Evolutionary conservation across 2,113 vertebrate species (phyloP), one percentile per base, ranked within the genome.

Genomic region (Notothenia rossii): DNA sequence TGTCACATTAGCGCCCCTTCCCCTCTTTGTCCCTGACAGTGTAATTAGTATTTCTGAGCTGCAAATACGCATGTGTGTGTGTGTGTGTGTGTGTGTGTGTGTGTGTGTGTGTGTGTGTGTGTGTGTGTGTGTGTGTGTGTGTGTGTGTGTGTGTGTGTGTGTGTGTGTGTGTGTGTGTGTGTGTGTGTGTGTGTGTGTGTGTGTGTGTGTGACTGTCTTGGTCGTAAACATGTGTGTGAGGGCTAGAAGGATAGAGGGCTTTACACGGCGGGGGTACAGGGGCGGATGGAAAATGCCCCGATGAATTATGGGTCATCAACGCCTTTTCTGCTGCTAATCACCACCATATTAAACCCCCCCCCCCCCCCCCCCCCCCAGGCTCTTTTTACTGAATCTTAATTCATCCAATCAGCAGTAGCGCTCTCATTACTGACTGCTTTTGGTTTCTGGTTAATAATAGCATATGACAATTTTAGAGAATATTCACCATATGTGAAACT

Each of bases 31-130:
- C 67, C 75, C 76, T 88, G 88, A 93, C 94, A 93, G 90, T 64
- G 83, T 93, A 92, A 94, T 94, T 93, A 94, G 88, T 89, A 77
- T 89, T 84, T 85, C 78, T 69, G 78, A 87, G 84, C 87, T 73
- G 77, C 85, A 89, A 87, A 89, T 68, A 76, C 10, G n/a, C 67
- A 59, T 29, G 25, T 29, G 25, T 29, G 25, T 29, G 25, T 29
- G 25, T 3, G 25, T 29, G 25, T 29, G 25, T 29, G 25, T 3
- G 25, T 29, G 25, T 29, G 25, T 29, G 25, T 29, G 25, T 29
- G 25, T 29, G 25, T 3, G 25, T 29, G 25, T 29, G 25, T 29
- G 25, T 25, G 25, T 25, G 25, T 25, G 25, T 25, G 25, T 25
- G 25, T 29, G 25, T 29, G 25, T 29, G 25, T 29, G 25, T 29